Percentiles rank a stretch among this genome's conserved stretches.
These are phyloP conservation scores for Mustelus asterias DNA, from an alignment of 2,113 vertebrate genomes.

Conservation along the genomic window DNA sequence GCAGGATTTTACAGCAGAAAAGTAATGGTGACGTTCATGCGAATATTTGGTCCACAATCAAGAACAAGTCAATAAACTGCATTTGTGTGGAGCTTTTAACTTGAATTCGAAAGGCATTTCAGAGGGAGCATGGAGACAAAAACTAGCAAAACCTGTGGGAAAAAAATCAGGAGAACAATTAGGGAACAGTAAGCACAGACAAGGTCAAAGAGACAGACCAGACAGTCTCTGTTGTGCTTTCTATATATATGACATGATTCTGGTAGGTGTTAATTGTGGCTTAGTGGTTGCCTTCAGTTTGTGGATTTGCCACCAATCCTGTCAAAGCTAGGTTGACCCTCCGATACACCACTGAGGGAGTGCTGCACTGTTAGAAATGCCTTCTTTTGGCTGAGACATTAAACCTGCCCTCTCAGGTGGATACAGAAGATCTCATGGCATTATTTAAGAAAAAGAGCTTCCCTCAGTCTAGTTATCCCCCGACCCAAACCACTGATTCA, in stretches of 20 bases:
- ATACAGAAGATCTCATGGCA: background rate
- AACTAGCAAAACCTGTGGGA: background rate
- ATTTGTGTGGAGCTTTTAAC: background rate
- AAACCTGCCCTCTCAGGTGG: background rate
- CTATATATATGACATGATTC: background rate
- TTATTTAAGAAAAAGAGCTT: background rate
- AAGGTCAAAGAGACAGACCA: background rate
- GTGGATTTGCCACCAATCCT: background rate
- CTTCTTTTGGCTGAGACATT: background rate
- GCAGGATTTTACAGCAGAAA: background rate
- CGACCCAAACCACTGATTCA: background rate
- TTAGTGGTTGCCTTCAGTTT: background rate
- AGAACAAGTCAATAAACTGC: background rate
- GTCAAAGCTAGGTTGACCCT: background rate
- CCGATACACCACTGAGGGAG: background rate
- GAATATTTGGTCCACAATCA: background rate
- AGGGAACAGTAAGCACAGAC: background rate
- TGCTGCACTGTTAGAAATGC: background rate
- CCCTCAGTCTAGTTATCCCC: background rate
- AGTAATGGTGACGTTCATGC: background rate
- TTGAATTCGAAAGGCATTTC: background rate
- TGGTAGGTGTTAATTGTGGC: background rate
- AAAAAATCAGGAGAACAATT: background rate
- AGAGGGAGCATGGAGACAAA: background rate
- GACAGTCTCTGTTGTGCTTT: background rate